phyloP scores from a whole-genome alignment of 2,888 invertebrate genomes.

The Allolobophora icterica region DNA sequence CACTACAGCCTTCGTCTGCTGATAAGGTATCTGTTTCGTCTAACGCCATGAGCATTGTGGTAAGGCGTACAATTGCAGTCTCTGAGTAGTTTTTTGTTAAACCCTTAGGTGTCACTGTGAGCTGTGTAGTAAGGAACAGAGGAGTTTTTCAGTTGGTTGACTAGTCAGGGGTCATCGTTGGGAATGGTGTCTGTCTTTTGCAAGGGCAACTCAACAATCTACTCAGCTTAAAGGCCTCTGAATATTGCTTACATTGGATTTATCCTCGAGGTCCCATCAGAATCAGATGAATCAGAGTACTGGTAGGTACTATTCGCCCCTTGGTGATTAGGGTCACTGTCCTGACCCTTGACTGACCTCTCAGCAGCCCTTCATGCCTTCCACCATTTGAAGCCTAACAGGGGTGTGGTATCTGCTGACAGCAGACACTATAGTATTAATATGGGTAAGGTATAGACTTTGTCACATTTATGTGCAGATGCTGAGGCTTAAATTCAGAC shows the following conservation, averaged over 20 bases:
- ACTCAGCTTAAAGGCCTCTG: neutral
- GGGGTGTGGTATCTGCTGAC: neutral
- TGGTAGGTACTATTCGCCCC: no score
- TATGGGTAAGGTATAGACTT: neutral
- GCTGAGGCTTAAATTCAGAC: neutral
- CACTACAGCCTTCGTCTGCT: neutral
- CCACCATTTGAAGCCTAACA: neutral
- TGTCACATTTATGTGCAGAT: neutral
- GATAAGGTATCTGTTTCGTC: conserved; percentile 8
- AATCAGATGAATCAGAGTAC: no score
- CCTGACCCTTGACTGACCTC: neutral
- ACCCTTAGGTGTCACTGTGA: neutral
- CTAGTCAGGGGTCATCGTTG: neutral
- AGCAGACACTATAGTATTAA: no score
- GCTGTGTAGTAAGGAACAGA: neutral
- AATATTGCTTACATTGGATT: no score
- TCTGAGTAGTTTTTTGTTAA: neutral
- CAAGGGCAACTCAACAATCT: neutral
- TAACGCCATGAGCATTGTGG: neutral
- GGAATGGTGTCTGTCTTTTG: neutral
- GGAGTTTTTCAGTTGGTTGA: neutral
- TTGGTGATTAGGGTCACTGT: no score
- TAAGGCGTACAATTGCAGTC: neutral
- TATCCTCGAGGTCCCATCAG: no score
- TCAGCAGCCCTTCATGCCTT: neutral